phyloP scores from a whole-genome alignment of 2,113 vertebrate species.

The Ranitomeya variabilis region DNA sequence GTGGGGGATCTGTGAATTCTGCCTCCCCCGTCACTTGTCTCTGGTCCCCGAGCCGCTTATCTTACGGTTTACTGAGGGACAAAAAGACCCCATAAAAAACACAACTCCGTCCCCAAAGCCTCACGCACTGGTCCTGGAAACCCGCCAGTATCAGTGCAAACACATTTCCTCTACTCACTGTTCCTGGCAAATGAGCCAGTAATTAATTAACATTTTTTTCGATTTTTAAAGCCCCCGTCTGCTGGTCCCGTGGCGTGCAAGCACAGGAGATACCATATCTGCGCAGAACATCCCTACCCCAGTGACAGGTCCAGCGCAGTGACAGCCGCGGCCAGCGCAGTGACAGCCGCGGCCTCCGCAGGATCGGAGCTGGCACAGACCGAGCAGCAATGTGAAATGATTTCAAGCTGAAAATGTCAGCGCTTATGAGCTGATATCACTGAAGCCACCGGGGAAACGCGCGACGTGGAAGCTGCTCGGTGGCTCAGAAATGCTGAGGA shows the following conservation, averaged over 20 bases:
- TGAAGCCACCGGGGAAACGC: constrained; percentile 46
- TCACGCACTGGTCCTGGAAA: constrained; percentile 5
- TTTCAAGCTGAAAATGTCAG: constrained; percentile 55
- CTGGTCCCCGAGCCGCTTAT: constrained; percentile 21
- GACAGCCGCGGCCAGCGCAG: constrained; percentile 38
- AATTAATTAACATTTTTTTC: constrained; percentile 55
- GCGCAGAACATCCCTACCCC: constrained; percentile 45
- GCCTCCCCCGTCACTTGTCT: background rate
- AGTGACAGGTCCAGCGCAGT: constrained; percentile 40
- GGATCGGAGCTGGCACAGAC: constrained; percentile 30
- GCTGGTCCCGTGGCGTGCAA: background rate
- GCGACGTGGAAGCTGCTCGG: constrained; percentile 21
- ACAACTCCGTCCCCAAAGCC: background rate
- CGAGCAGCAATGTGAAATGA: constrained; percentile 45
- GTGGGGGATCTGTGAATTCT: background rate
- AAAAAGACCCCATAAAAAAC: background rate
- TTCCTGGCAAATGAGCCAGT: constrained; percentile 46
- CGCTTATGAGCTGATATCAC: constrained; percentile 54
- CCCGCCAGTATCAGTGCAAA: constrained; percentile 24
- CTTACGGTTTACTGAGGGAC: constrained; percentile 22
- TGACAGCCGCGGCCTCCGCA: constrained; percentile 44
- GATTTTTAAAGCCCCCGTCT: constrained; percentile 39
- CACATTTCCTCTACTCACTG: constrained; percentile 41
- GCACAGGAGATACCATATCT: constrained; percentile 43
- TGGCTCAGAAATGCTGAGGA: constrained; percentile 52